Percentiles rank a stretch among this genome's conserved stretches.
Conservation (phyloP, 2,888 invertebrate genomes). For the Osedax frankpressi region DNA sequence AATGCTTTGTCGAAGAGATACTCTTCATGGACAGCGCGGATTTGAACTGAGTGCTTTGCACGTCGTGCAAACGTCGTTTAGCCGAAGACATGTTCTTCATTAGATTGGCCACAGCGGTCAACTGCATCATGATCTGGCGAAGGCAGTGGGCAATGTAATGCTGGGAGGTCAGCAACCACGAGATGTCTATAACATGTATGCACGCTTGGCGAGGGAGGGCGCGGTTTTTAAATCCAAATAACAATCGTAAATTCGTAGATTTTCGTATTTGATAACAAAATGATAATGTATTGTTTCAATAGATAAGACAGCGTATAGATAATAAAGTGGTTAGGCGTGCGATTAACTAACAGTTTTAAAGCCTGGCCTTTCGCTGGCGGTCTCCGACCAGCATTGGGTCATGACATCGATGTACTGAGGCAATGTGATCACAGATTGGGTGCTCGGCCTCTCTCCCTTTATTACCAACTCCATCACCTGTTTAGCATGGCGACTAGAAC, state of each 20-base stretch:
- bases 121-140: neutral
- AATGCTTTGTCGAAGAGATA: neutral
- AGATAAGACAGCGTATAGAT: too few species aligned
- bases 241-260: too few species aligned
- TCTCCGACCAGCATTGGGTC: neutral
- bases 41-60: neutral
- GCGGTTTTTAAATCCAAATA: too few species aligned
- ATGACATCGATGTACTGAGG: slow-evolving; percentile 2
- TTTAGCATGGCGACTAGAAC: neutral
- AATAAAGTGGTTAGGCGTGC: too few species aligned
- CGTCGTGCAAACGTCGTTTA: neutral
- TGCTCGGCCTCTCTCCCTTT: neutral
- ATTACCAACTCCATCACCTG: slow-evolving; percentile 6
- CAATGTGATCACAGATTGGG: neutral
- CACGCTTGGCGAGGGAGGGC: too few species aligned
- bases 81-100: neutral
- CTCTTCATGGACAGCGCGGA: neutral
- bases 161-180: too few species aligned
- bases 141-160: too few species aligned
- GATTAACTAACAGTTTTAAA: slow-evolving; percentile 5
- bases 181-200: too few species aligned
- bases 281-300: too few species aligned
- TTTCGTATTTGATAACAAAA: too few species aligned
- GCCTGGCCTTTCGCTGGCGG: neutral
- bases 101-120: neutral